phyloP scores from a whole-genome alignment of 53 echinoderm and acorn worm genomes.

The Pentamera pediparva region DNA sequence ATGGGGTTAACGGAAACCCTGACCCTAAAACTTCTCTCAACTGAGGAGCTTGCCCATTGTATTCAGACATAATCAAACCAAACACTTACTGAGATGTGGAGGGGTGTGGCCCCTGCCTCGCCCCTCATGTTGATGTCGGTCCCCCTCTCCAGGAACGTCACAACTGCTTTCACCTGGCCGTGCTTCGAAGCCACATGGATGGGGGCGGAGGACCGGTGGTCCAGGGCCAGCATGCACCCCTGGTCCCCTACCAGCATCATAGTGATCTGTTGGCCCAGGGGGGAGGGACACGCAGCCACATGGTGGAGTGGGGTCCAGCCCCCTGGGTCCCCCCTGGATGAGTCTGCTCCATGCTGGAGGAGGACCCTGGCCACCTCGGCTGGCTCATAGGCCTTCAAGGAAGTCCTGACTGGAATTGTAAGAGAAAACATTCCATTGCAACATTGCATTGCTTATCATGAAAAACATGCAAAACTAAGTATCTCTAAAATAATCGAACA shows the following conservation, averaged over 20 bases:
- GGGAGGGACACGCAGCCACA: constrained; percentile 52
- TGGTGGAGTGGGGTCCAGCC: constrained; percentile 75
- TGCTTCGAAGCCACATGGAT: constrained; percentile 85
- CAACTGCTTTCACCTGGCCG: constrained; percentile 69
- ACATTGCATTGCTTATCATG: not conserved
- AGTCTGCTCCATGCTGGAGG: constrained; percentile 61
- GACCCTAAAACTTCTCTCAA: not conserved
- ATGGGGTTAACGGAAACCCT: not conserved
- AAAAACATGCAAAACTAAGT: not conserved
- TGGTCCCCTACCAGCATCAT: constrained; percentile 51
- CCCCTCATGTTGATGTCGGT: constrained; percentile 79
- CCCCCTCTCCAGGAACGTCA: constrained; percentile 74
- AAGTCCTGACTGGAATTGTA: constrained; percentile 28
- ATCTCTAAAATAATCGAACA: too few relatives aligned
- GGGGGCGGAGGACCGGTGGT: constrained; percentile 65
- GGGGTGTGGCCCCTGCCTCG: constrained; percentile 74
- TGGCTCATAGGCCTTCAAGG: constrained; percentile 66
- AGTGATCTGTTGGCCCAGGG: constrained; percentile 55
- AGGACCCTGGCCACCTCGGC: constrained; percentile 55
- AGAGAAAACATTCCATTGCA: not conserved
- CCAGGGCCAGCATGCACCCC: constrained; percentile 24
- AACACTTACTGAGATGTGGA: constrained; percentile 89
- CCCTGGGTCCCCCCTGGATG: constrained; percentile 53
- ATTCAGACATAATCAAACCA: not conserved
- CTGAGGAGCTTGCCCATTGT: not conserved